A percentile compares a stretch with the other conserved stretches of the same genome.
Evolutionary conservation across 2,888 invertebrate species (phyloP).

Genomic region (Chouioia cunea): DNA sequence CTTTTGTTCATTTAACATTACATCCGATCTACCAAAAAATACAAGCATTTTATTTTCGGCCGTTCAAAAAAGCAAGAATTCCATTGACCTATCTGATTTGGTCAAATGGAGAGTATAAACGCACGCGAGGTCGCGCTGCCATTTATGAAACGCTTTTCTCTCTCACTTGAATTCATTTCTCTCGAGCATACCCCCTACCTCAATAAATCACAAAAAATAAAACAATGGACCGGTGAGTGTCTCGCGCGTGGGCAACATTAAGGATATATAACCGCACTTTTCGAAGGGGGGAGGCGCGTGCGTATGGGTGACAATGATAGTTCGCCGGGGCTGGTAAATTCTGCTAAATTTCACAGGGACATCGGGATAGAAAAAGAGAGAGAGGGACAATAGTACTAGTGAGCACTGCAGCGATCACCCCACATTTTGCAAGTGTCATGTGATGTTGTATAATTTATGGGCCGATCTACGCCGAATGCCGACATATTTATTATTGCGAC

Average conservation of each 20-base stretch:
- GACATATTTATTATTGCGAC: neutral
- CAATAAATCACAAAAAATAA: slow-evolving; percentile 30
- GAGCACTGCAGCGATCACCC: neutral
- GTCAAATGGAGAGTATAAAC: too few species aligned
- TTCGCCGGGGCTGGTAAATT: slow-evolving; percentile 50
- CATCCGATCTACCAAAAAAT: too few species aligned
- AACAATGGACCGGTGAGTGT: slow-evolving; percentile 15
- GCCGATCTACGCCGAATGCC: neutral
- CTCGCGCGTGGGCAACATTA: too few species aligned
- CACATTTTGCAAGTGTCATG: slow-evolving; percentile 13
- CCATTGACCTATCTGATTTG: too few species aligned
- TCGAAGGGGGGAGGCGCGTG: neutral
- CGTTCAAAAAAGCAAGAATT: too few species aligned
- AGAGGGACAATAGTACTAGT: slow-evolving; percentile 2
- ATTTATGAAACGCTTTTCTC: too few species aligned
- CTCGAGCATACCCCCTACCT: slow-evolving; percentile 10
- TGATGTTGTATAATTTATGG: slow-evolving; percentile 29
- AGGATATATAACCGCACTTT: neutral
- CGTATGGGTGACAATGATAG: neutral
- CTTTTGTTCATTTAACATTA: too few species aligned
- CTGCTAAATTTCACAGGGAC: slow-evolving; percentile 56
- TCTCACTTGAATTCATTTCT: neutral
- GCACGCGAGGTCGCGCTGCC: too few species aligned
- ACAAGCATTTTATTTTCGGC: too few species aligned
- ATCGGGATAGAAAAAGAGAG: slow-evolving; percentile 44